Evolutionary conservation across 2,113 vertebrate species (phyloP).

Genomic region (Cathartes aura): DNA sequence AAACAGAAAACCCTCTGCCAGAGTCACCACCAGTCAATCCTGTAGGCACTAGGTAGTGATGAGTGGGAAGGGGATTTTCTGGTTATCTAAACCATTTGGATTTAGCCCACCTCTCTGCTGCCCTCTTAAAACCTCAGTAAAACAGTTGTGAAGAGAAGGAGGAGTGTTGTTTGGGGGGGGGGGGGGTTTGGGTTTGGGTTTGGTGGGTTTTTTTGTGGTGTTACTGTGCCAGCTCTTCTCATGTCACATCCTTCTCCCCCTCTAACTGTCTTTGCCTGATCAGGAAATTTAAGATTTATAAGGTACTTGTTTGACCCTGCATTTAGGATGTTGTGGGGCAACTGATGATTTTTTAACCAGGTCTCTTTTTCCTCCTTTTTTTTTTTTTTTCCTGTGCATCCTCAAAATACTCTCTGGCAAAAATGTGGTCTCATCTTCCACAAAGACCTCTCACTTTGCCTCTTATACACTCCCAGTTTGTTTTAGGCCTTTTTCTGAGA

Average conservation of each 20-base stretch:
- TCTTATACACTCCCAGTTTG: background rate
- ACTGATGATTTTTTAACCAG: background rate
- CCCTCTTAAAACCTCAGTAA: background rate
- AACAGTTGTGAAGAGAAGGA: background rate
- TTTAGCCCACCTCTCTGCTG: background rate
- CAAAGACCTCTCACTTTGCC: background rate
- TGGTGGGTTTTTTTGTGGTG: accelerated
- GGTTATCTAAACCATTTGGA: background rate
- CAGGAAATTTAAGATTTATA: background rate
- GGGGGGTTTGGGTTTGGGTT: background rate
- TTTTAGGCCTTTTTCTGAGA: background rate
- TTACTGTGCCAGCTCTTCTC: background rate
- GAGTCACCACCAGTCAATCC: background rate
- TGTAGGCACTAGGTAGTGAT: background rate
- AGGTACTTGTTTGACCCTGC: background rate
- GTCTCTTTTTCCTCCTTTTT: background rate
- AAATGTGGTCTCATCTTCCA: background rate
- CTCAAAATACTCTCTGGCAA: background rate
- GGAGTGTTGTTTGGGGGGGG: background rate
- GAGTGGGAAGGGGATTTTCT: background rate
- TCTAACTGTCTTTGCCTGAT: background rate
- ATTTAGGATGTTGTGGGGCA: background rate
- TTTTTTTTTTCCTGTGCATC: background rate
- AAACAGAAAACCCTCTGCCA: background rate
- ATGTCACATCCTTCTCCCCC: background rate